These are phyloP conservation scores for Manacus vitellinus DNA, from an alignment of 2,113 vertebrate species.

Conservation along the genomic window DNA sequence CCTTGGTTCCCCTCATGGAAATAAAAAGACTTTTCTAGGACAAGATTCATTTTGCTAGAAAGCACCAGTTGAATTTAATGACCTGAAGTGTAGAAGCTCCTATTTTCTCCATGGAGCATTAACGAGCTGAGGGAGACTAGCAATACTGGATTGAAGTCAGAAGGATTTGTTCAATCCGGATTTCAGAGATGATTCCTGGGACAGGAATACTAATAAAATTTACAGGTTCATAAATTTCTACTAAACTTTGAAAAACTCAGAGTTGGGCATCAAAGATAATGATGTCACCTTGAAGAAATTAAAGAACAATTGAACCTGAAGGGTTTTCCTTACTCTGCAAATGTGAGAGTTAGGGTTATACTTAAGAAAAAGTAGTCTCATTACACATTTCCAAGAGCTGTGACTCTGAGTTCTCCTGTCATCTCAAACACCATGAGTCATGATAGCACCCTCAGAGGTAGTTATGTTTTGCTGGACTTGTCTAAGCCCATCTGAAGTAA, in stretches of 20 bases:
- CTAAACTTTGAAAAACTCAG: background rate
- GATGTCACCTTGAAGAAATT: background rate
- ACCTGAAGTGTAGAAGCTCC: background rate
- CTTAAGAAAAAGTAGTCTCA: background rate
- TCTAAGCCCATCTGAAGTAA: background rate
- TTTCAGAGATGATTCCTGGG: background rate
- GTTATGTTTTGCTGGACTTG: background rate
- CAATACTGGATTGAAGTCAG: background rate
- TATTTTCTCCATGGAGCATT: background rate
- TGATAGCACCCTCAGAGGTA: background rate
- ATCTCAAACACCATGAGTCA: background rate
- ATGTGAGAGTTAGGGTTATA: background rate
- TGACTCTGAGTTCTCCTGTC: background rate
- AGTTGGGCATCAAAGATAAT: background rate
- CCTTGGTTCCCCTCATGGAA: background rate
- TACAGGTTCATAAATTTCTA: background rate
- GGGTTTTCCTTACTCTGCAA: background rate
- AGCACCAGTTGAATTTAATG: background rate
- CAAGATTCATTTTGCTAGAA: background rate
- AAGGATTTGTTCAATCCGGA: background rate
- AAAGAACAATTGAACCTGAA: background rate
- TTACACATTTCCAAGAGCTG: background rate
- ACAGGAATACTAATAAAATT: background rate
- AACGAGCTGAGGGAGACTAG: background rate
- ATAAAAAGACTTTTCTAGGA: background rate